These are phyloP conservation scores for Enhydra lutris DNA, from an alignment of 2,113 vertebrate species.

Conservation along the genomic window DNA sequence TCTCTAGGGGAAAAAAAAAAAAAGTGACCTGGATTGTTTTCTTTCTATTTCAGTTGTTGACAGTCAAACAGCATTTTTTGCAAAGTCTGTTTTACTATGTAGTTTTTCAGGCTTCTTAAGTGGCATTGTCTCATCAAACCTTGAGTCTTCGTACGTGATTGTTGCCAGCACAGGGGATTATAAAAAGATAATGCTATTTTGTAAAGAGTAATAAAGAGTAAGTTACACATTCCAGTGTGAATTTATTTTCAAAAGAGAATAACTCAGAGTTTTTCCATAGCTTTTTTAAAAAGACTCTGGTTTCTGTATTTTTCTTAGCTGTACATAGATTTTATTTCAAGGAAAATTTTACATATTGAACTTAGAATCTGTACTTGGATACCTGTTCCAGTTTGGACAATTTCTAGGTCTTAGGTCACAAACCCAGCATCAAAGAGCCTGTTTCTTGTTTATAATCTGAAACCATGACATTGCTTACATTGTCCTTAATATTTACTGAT, in stretches of 20 bases:
- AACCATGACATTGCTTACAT: not conserved
- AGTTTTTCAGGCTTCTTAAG: not conserved
- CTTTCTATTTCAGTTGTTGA: not conserved
- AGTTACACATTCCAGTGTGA: not conserved
- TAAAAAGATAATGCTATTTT: not conserved
- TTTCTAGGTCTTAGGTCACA: not conserved
- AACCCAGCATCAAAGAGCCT: not conserved
- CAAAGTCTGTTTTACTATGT: not conserved
- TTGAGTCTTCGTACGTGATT: not conserved
- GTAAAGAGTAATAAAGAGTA: not conserved
- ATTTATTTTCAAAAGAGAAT: not conserved
- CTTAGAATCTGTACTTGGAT: not conserved
- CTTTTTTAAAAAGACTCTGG: not conserved
- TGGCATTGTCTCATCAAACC: not conserved
- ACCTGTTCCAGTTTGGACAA: not conserved
- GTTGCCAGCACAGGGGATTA: not conserved
- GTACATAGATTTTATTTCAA: not conserved
- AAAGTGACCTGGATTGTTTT: not conserved
- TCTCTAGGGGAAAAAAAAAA: not conserved
- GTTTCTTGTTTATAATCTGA: not conserved
- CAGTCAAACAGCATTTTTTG: not conserved
- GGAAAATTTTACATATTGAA: not conserved
- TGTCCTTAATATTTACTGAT: conserved; percentile 24
- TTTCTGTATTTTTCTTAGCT: not conserved
- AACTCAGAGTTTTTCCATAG: not conserved